Evolutionary conservation across 2,797 vertebrate species (phyloP).

Genomic region (Linurgus olivaceus): DNA sequence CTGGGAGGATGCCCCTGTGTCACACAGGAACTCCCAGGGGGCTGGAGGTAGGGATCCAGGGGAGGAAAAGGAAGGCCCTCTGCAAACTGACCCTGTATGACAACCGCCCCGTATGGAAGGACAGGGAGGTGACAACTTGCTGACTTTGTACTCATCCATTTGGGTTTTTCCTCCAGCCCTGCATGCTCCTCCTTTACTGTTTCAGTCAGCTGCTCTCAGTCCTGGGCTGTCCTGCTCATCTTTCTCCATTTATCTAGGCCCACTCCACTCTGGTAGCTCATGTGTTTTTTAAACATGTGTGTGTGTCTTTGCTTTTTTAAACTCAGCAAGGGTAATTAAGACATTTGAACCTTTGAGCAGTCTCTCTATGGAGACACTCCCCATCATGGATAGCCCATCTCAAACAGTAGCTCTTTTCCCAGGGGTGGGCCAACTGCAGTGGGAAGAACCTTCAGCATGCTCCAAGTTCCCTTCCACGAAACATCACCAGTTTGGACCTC

Average conservation of each 20-base stretch:
- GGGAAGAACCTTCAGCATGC: constrained; percentile 53
- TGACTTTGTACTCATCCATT: fast-evolving
- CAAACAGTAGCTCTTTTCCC: not conserved
- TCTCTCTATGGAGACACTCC: not conserved
- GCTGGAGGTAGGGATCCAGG: not conserved
- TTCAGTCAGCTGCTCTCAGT: not conserved
- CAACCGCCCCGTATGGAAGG: not conserved
- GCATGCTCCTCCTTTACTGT: not conserved
- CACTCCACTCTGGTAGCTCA: not conserved
- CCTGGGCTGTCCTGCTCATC: not conserved
- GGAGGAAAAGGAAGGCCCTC: not conserved
- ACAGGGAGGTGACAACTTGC: not conserved
- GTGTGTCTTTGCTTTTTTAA: not conserved
- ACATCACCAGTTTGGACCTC: constrained; percentile 71
- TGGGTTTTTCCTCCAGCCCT: not conserved
- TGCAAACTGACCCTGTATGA: not conserved
- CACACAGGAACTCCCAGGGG: not conserved
- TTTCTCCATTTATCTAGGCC: not conserved
- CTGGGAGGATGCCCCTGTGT: not conserved
- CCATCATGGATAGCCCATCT: not conserved
- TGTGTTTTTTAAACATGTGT: not conserved
- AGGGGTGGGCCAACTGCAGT: constrained; percentile 68
- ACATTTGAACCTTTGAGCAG: not conserved
- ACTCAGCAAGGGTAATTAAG: not conserved
- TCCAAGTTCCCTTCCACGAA: constrained; percentile 67